phyloP scores from a whole-genome alignment of 1,140 invertebrate genomes.

The Cotesia glomerata region DNA sequence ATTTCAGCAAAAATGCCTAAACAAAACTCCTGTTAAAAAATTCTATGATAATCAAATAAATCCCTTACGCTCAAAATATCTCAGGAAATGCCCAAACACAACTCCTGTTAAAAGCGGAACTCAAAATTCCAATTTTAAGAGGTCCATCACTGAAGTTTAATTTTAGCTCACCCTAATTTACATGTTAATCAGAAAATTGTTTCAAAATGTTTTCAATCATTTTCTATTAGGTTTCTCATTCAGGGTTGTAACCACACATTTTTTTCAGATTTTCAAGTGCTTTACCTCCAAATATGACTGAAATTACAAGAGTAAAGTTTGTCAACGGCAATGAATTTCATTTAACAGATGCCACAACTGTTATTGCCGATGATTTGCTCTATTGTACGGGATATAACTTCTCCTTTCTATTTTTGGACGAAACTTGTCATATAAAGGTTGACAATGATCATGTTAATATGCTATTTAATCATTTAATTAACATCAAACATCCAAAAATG shows the following conservation, averaged over 20 bases:
- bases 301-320: conserved; percentile 44
- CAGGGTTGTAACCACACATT: not conserved
- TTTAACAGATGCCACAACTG: conserved; percentile 39
- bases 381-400: conserved; percentile 70
- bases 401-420: conserved; percentile 71
- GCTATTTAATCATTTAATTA: conserved; percentile 78
- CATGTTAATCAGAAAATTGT: no score
- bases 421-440: conserved; percentile 66
- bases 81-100: no score
- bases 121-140: not conserved
- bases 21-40: no score
- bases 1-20: no score
- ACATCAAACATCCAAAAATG: conserved; percentile 74
- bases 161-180: no score
- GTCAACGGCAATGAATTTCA: conserved; percentile 38
- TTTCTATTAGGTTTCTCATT: no score
- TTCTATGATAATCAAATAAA: no score
- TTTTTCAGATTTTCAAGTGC: conserved; percentile 37
- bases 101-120: no score
- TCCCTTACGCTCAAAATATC: no score
- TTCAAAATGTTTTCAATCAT: no score
- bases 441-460: conserved; percentile 69
- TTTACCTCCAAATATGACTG: conserved; percentile 41
- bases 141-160: not conserved
- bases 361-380: conserved; percentile 40